Evolutionary conservation across 2,888 invertebrate genomes (phyloP), one percentile per base, ranked within the genome.

Genomic region (Andrena bicolor): DNA sequence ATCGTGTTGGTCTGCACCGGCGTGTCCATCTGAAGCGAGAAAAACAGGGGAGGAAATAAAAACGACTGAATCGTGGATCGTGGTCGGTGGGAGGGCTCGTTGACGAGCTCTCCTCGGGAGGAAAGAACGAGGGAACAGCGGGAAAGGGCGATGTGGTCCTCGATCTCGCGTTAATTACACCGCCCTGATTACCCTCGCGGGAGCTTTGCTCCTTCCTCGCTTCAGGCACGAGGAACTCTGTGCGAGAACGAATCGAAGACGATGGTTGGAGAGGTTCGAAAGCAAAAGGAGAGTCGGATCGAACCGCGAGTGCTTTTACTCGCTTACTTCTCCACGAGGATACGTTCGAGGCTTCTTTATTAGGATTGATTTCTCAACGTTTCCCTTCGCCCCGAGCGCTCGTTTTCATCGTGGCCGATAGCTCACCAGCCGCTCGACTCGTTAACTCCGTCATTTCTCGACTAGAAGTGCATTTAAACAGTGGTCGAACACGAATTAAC

Each of bases 11-110:
- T 82, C 81, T 92, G 94, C 69, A 94, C 94, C 49, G 95, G 95
- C 73, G 94, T 93, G 90, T 95, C 95, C 94, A 95, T 93, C 95
- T 95, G 93, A 69, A 93, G 88, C 87, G 87, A 90, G 63, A 88
- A 76, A 76, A 60, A 26, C 60, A 28, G 79, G 26, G 23, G 26
- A 13, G 13, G 41, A 61, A 60, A 74, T 20, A 48, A 48, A 64
- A 16, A 28, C 51, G 30, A 61, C 49, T 35, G 75, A 76, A 10
- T 49, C 6, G 23, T 6, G n/a, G 23, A 1, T 8, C 3, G 32
- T 7, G 3, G 2, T 16, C n/a, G 5, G 5, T 2, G 48, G 3
- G 6, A 53, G 53, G n/a, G 2, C 23, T 63, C 60, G 20, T 63
- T 23, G 53, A 35, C 20, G 73, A 7, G 65, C 49, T 41, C 48